phyloP scores from a whole-genome alignment of 1,140 invertebrate species.

The Drosophila ohnishii region DNA sequence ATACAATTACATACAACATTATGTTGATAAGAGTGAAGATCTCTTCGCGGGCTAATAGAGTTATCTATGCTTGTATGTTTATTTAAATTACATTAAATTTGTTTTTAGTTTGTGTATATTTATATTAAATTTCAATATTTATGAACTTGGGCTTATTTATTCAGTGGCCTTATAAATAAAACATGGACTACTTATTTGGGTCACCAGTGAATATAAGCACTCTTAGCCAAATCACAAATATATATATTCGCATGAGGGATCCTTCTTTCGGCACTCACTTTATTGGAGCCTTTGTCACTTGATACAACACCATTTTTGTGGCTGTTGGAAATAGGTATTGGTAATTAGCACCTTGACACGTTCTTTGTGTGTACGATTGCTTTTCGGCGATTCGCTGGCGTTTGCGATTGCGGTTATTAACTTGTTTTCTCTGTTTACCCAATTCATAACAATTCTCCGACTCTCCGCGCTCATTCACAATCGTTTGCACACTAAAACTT shows the following conservation, averaged over 20 bases:
- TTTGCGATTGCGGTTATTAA: slow-evolving; percentile 48
- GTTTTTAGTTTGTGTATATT: neutral
- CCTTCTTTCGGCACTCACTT: neutral
- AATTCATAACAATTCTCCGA: slow-evolving; percentile 56
- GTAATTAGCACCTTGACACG: slow-evolving; percentile 36
- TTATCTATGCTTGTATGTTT: neutral
- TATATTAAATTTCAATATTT: no score
- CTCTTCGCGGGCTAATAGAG: neutral
- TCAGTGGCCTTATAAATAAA: slow-evolving; percentile 13
- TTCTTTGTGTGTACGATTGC: slow-evolving; percentile 2
- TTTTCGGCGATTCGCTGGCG: slow-evolving; percentile 18
- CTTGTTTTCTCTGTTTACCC: slow-evolving; percentile 71
- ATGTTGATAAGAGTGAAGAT: neutral
- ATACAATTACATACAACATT: neutral
- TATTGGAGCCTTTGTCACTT: slow-evolving; percentile 1
- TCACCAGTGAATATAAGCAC: neutral
- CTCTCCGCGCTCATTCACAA: slow-evolving; percentile 41
- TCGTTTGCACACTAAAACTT: slow-evolving; percentile 34
- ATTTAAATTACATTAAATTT: neutral
- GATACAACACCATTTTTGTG: slow-evolving; percentile 25
- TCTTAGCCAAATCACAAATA: neutral
- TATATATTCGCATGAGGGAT: neutral
- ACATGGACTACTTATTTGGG: slow-evolving; percentile 12
- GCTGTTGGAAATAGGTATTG: slow-evolving; percentile 7
- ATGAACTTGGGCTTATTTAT: neutral